Conservation (phyloP, 1,140 invertebrate genomes). For the Danaus plexippus region DNA sequence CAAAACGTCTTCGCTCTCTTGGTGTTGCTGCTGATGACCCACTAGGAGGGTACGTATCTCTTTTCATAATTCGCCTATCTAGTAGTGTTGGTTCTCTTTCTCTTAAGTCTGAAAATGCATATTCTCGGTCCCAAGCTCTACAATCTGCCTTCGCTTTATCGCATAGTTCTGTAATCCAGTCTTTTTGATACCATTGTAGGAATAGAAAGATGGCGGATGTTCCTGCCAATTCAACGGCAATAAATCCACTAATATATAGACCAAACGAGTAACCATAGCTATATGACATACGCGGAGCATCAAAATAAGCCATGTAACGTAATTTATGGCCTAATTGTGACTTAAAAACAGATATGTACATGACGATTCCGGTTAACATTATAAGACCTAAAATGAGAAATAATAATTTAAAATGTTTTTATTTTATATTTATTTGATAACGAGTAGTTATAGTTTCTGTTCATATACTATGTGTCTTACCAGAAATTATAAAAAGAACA, state of each 20-base stretch:
- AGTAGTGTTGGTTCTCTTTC: conserved; percentile 57
- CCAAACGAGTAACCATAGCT: conserved; percentile 90
- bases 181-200: conserved; percentile 75
- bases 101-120: conserved; percentile 56
- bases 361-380: conserved; percentile 90
- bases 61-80: conserved; percentile 63
- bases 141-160: conserved; percentile 65
- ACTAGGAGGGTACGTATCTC: conserved; percentile 62
- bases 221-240: conserved; percentile 86
- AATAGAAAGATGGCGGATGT: conserved; percentile 90
- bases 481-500: conserved; percentile 81
- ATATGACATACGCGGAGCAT: conserved; percentile 86
- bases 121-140: conserved; percentile 62
- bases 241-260: conserved; percentile 86
- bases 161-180: conserved; percentile 67
- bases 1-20: conserved; percentile 65
- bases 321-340: conserved; percentile 90
- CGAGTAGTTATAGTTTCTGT: too few relatives aligned
- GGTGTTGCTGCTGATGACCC: conserved; percentile 67
- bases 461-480: conserved; percentile 28
- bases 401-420: conserved; percentile 3
- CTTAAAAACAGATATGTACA: conserved; percentile 94
- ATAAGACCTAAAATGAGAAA: conserved; percentile 79
- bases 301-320: conserved; percentile 81
- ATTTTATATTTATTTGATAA: too few relatives aligned